Evolutionary conservation across 1,140 invertebrate species (phyloP), one percentile per base, ranked within the genome.

Genomic region (Drosophila tani): DNA sequence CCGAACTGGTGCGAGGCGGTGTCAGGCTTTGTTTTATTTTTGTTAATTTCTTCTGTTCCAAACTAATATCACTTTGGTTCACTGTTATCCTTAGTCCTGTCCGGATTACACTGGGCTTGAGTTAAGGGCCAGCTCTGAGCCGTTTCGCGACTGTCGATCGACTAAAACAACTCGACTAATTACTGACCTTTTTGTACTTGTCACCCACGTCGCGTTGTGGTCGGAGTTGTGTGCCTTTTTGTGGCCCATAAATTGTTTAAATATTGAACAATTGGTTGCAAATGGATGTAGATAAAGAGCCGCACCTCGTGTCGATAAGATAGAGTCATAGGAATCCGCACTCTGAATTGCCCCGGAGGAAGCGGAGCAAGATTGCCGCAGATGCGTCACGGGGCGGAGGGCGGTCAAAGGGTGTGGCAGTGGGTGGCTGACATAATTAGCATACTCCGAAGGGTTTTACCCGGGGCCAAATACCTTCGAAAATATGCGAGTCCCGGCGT

Each of bases 191-290:
- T 88, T 82, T 88, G 85, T 88, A 88, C 64, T 81, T 62, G 65
- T 63, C 46, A 15, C 46, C 41, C 40, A 21, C 17, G 47, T 19
- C 35, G 53, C 53, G 14, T 41, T 75, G n/a, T 47, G 27, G 35
- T 55, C 53, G 53, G 19, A 56, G 35, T 40, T 40, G 35, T 50
- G 49, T 43, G 27, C 59, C 40, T 59, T 56, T 73, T 56, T 73
- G 71, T 79, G 71, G 40, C 79, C 84, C 82, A 88, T 90, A 81
- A 88, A 82, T 90, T 88, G 85, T 88, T 88, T 82, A 85, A 88
- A 88, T 90, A 88, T 88, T 88, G 77, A 85, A 84, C 85, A 85
- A 88, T 85, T 79, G 85, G 64, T 70, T 84, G 85, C 75, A 78
- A 85, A 79, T 77, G 85, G 60, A 80, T 68, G 67, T 62, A 83